Evolutionary conservation across 2,797 vertebrate genomes (phyloP).

Genomic region (Pseudomugil tenellus): DNA sequence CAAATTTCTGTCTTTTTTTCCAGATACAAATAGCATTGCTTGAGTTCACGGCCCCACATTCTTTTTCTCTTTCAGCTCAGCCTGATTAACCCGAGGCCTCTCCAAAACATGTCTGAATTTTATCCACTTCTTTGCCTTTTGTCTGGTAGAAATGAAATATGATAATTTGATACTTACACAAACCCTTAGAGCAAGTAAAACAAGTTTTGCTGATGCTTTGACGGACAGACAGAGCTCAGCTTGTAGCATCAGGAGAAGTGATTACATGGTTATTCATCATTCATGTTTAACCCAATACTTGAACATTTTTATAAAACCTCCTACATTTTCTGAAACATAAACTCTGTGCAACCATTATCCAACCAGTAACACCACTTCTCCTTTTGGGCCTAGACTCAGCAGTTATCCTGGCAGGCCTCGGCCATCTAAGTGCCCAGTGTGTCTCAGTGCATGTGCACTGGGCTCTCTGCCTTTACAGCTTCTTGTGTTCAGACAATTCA

Average conservation of each 20-base stretch:
- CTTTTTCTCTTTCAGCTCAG: constrained; percentile 27
- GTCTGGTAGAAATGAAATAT: constrained; percentile 53
- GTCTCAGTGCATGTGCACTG: constrained; percentile 56
- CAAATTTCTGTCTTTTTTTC: constrained; percentile 15
- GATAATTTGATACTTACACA: constrained; percentile 51
- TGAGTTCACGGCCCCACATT: constrained; percentile 35
- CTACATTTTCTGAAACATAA: constrained; percentile 27
- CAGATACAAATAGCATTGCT: constrained; percentile 30
- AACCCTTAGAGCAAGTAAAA: constrained; percentile 38
- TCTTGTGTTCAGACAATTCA: constrained; percentile 29
- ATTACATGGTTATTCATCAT: constrained; percentile 36
- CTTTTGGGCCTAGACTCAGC: constrained; percentile 52
- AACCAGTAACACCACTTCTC: constrained; percentile 31
- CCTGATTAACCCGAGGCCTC: constrained; percentile 46
- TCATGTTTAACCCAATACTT: constrained; percentile 3
- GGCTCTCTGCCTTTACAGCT: constrained; percentile 51
- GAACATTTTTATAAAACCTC: constrained; percentile 23
- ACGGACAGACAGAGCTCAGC: constrained; percentile 13
- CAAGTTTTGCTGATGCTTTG: constrained; percentile 45
- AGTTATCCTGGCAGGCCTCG: constrained; percentile 57
- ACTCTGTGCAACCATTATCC: constrained; percentile 32
- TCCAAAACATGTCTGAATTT: constrained; percentile 44
- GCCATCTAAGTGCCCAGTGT: constrained; percentile 41
- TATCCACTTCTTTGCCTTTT: constrained; percentile 40
- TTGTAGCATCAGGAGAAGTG: constrained; percentile 5